Conservation (phyloP, 2,888 invertebrate species). For the Yponomeuta plumbellus region DNA sequence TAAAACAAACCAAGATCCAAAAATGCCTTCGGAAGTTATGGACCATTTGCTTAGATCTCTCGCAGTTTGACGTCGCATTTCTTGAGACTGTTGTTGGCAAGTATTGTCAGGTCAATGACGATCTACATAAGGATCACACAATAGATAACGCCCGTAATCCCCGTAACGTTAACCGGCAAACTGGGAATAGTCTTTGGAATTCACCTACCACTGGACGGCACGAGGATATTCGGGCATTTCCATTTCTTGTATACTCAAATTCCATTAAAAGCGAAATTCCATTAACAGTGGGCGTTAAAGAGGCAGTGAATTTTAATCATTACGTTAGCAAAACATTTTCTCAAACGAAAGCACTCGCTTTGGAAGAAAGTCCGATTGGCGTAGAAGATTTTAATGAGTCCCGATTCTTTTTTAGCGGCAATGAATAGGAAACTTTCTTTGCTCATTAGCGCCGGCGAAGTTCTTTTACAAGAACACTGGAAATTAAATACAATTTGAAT, state of each 20-base stretch:
- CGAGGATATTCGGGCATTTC: neutral
- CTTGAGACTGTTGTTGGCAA: too few species aligned
- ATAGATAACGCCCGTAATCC: too few species aligned
- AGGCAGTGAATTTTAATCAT: neutral
- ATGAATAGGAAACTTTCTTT: conserved; percentile 6
- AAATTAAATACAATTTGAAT: conserved; percentile 3
- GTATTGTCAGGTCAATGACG: too few species aligned
- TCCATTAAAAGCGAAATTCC: neutral
- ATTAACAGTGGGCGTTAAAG: neutral
- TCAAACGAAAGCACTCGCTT: neutral
- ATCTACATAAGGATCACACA: too few species aligned
- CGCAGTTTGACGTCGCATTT: too few species aligned
- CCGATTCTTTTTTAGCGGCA: neutral
- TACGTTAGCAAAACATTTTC: neutral
- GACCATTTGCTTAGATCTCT: too few species aligned
- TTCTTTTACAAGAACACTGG: conserved; percentile 5
- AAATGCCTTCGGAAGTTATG: neutral
- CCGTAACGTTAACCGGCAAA: too few species aligned
- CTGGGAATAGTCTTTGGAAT: too few species aligned
- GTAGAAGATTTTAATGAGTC: conserved; percentile 6
- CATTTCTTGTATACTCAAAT: neutral
- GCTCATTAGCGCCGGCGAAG: conserved; percentile 5
- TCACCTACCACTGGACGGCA: neutral
- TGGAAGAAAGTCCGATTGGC: neutral
- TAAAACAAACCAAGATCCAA: neutral